Conservation (phyloP, 2,888 invertebrate species). For the Synergus gifuensis region DNA sequence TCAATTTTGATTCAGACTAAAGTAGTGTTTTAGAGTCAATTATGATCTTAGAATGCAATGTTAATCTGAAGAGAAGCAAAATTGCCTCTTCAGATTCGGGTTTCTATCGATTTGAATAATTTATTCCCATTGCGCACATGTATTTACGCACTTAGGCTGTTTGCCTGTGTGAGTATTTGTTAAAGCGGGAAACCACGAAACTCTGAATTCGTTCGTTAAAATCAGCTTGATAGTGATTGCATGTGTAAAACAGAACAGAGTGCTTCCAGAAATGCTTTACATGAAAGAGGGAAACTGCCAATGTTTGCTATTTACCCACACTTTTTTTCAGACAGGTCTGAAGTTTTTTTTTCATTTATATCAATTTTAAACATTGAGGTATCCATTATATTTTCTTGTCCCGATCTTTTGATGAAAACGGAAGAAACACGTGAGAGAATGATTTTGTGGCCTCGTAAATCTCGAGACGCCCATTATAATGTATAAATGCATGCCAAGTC, state of each 20-base stretch:
- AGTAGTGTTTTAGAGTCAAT: background rate
- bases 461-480: conserved; percentile 15
- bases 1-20: background rate
- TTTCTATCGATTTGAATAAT: conserved; percentile 41
- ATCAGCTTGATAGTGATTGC: conserved; percentile 24
- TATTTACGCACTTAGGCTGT: conserved; percentile 36
- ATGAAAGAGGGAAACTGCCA: conserved; percentile 3
- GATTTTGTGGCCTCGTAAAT: background rate
- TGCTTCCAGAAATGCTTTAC: background rate
- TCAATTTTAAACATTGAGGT: too few relatives aligned
- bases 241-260: conserved; percentile 16
- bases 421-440: background rate
- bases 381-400: conserved; percentile 1
- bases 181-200: conserved; percentile 26
- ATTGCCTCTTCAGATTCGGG: conserved; percentile 24
- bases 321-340: too few relatives aligned
- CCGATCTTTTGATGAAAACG: background rate
- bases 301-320: background rate
- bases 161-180: conserved; percentile 4
- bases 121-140: conserved; percentile 35
- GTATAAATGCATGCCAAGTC: conserved; percentile 3
- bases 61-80: conserved; percentile 26
- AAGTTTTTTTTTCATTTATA: too few relatives aligned
- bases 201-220: conserved; percentile 39
- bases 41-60: conserved; percentile 13